phyloP scores from a whole-genome alignment of 2,888 invertebrate genomes.

The Urechis unicinctus region DNA sequence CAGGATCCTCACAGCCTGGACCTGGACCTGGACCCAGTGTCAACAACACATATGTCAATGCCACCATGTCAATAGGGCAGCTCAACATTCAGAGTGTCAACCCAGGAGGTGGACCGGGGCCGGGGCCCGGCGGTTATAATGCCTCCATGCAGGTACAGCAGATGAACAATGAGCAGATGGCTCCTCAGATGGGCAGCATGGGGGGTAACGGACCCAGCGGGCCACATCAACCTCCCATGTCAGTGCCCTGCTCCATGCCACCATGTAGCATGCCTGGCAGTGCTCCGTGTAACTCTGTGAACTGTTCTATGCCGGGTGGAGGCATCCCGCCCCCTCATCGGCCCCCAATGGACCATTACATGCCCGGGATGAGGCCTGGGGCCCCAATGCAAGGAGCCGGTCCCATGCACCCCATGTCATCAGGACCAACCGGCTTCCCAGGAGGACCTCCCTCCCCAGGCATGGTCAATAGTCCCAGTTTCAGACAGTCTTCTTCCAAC shows the following conservation, averaged over 20 bases:
- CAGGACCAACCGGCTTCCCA: conserved; percentile 2
- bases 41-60: conserved; percentile 55
- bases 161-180: conserved; percentile 29
- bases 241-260: conserved; percentile 12
- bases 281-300: background rate
- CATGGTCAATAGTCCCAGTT: conserved; percentile 20
- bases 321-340: background rate
- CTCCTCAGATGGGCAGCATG: conserved; percentile 5
- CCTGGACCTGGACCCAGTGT: conserved; percentile 39
- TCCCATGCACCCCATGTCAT: background rate
- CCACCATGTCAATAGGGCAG: conserved; percentile 54
- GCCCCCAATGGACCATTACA: too few relatives aligned
- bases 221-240: conserved; percentile 13
- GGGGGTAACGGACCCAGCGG: background rate
- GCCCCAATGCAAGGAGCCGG: conserved; percentile 1
- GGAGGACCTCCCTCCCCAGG: background rate
- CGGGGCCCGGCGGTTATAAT: conserved; percentile 28
- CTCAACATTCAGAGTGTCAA: conserved; percentile 53
- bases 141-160: conserved; percentile 39
- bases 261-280: background rate
- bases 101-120: too few relatives aligned
- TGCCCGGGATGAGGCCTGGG: background rate
- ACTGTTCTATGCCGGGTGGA: background rate
- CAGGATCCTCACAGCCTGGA: conserved; percentile 8
- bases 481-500: conserved; percentile 1